phyloP scores from a whole-genome alignment of 1,140 invertebrate genomes.

The Diorhabda carinulata region DNA sequence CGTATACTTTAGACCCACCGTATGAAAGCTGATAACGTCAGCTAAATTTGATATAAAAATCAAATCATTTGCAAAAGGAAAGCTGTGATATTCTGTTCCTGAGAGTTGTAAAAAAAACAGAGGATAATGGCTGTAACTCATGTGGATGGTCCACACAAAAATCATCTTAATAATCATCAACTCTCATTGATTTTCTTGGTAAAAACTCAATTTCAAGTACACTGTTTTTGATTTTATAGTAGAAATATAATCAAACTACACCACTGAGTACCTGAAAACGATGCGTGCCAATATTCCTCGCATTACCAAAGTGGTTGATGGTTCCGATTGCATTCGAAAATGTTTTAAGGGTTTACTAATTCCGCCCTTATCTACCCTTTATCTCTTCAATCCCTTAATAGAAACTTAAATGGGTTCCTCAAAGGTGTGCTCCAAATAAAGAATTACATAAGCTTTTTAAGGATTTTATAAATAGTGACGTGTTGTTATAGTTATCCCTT shows the following conservation, averaged over 20 bases:
- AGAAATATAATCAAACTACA: not conserved
- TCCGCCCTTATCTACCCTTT: conserved; percentile 24
- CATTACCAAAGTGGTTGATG: conserved; percentile 33
- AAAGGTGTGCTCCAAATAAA: conserved; percentile 28
- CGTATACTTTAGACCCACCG: too few species aligned
- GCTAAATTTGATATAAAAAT: too few species aligned
- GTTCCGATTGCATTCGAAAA: conserved; percentile 27
- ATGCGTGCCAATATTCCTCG: conserved; percentile 31
- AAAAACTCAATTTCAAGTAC: too few species aligned
- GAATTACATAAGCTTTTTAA: conserved; percentile 23
- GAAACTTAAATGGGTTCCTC: conserved; percentile 29
- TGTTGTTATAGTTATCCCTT: conserved; percentile 24
- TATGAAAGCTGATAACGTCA: too few species aligned
- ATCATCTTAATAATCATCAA: too few species aligned
- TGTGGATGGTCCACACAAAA: too few species aligned
- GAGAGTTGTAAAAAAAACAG: too few species aligned
- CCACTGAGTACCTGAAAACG: conserved; percentile 21
- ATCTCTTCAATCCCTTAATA: conserved; percentile 21
- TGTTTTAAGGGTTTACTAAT: conserved; percentile 25
- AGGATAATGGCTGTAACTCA: too few species aligned
- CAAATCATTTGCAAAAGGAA: too few species aligned
- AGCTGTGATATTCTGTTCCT: too few species aligned
- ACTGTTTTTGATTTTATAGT: not conserved
- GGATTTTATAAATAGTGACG: conserved; percentile 22
- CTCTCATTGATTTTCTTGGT: too few species aligned